Evolutionary conservation across 2,797 vertebrate genomes (phyloP).

Genomic region (Poeciliopsis presidionis): DNA sequence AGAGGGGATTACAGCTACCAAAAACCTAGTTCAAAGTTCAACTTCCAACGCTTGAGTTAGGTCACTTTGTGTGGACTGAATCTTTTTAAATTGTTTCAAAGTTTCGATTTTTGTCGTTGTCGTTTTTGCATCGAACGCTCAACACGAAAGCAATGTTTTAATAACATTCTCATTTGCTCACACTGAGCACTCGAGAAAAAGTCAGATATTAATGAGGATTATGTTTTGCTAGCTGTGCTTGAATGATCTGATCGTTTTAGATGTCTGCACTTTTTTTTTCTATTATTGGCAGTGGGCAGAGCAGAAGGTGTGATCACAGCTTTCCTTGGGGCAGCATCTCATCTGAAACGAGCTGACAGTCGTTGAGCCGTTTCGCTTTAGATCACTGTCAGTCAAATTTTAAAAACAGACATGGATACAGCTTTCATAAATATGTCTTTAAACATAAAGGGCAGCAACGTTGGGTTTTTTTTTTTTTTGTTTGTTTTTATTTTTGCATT

Average conservation of each 20-base stretch:
- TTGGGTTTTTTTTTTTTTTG: too few relatives aligned
- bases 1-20: background rate
- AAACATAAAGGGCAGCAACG: background rate
- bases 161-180: background rate
- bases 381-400: constrained; percentile 3
- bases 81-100: background rate
- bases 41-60: background rate
- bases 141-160: background rate
- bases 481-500: too few relatives aligned
- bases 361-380: background rate
- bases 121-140: background rate
- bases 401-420: background rate
- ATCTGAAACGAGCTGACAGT: background rate
- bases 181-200: background rate
- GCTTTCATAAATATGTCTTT: background rate
- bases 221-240: background rate
- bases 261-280: background rate
- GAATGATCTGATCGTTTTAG: background rate
- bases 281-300: background rate
- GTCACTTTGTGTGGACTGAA: background rate
- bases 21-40: background rate
- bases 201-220: background rate
- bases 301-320: background rate
- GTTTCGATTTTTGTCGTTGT: background rate
- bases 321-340: background rate